phyloP scores from a whole-genome alignment of 2,113 vertebrate species.

The Gadus chalcogrammus region DNA sequence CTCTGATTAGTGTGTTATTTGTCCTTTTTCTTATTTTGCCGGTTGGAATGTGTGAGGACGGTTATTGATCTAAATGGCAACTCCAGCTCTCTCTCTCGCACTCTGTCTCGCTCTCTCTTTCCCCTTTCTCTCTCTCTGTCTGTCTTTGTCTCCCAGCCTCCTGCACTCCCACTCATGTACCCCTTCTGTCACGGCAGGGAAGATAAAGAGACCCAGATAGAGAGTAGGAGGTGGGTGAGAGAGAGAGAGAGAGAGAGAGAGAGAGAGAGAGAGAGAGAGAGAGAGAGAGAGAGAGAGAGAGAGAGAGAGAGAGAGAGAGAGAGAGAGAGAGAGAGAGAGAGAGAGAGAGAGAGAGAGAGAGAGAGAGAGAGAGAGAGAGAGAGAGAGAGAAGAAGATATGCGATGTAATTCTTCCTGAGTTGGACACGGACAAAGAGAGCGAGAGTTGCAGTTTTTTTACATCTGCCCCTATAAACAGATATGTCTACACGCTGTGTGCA shows the following conservation, averaged over 20 bases:
- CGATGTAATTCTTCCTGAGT: too few relatives aligned
- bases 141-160: conserved; percentile 1
- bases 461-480: too few relatives aligned
- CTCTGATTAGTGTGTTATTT: conserved; percentile 1
- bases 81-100: neutral
- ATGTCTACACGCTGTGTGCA: too few relatives aligned
- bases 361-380: neutral
- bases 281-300: neutral
- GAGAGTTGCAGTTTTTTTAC: too few relatives aligned
- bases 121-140: conserved; percentile 8
- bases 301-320: neutral
- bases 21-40: neutral
- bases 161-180: neutral
- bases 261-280: conserved; percentile 5
- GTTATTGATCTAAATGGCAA: neutral
- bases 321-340: neutral
- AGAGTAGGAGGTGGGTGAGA: conserved; percentile 8
- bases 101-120: conserved; percentile 2
- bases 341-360: neutral
- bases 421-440: neutral
- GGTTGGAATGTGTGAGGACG: neutral
- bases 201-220: conserved; percentile 45
- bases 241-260: neutral
- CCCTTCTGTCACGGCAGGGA: conserved; percentile 25
- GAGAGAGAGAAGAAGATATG: neutral